Evolutionary conservation across 2,113 vertebrate species (phyloP), one percentile per base, ranked within the genome.

Genomic region (Melanotaenia duboulayi): DNA sequence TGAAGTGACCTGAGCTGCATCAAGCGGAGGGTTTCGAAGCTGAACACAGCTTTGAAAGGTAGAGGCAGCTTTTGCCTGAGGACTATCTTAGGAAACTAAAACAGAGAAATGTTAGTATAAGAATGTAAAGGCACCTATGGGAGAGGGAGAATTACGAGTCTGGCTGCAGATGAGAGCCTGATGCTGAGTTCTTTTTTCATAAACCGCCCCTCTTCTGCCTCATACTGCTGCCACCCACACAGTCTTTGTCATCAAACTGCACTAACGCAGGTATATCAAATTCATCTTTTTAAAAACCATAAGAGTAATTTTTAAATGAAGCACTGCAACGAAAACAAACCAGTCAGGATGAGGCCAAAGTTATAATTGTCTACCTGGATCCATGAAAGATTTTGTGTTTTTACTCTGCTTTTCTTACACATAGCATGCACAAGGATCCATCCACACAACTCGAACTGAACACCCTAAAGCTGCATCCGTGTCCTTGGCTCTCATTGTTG

Each of bases 51-150:
- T 86, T 82, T 83, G 56, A 90, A 85, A 86, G 68, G 67, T 66
- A 80, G 81, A 82, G 71, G 81, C 82, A 72, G 77, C 78, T 77
- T 78, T 88, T 11, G 79, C 87, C 86, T 63, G 76, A 87, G 83
- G 87, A 74, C 61, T 77, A 64, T 78, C 85, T 79, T 78, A 65
- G 79, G 70, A 74, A 68, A 81, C 75, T 70, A 65, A 84, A 86
- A 78, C 63, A 4, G 46, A 77, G 79, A 68, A 59, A 44, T 49
- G 37, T 81, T 82, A 70, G 76, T 81, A 76, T 78, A 78, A 85
- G 68, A 86, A 87, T 77, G 81, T 79, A 85, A 81, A 89, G 86
- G 80, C 64, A 79, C 87, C 89, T 86, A 87, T 84, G 89, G 82
- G 86, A 82, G 79, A 84, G 64, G 55, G 63, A 82, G 78, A 78